Base-by-base conservation (phyloP, 2,797 vertebrate genomes). In the Tolypeutes matacus region DNA sequence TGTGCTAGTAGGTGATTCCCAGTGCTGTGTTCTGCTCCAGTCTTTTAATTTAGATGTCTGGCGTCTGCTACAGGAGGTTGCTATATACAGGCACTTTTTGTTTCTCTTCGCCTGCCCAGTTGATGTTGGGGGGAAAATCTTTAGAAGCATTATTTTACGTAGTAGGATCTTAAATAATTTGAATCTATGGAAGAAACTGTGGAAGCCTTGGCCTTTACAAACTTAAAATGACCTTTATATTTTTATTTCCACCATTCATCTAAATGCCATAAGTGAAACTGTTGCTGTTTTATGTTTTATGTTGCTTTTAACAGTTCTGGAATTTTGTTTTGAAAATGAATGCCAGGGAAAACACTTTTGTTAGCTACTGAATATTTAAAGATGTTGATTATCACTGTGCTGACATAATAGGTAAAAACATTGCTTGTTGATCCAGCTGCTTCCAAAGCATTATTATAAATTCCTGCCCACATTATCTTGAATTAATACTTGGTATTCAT, bases 271-370 rank as follows among this genome's bases (percentile, higher is more conserved):
- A 49, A 8, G 3, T 4, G 36, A 97, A 96, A 92, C 2, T 39
- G 62, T 53, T 82, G 25, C 18, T 91, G 15, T 62, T 87, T 77
- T 91, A 27, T 69, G n/a, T 11, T 60, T 62, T 75, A 13, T 49
- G 51, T 82, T 92, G 18, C 7, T 78, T 76, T 36, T 67, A 77
- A 88, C 42, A 88, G 31, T 49, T 80, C 93, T 91, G 18, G 62
- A 86, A 94, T 94, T 95, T 94, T 94, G 67, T 72, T 94, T 86
- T 90, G n/a, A 82, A 89, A 92, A 90, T 77, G 17, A 87, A 89
- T 42, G 23, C 27, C 31, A 90, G 51, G 18, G 58, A 91, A 97
- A 90, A 84, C 23, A 42, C 4, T 93, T 91, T 20, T 69, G 23
- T 34, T 76, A 53, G 53, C 49, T 92, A 53, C 0, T 86, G 65